Conservation (phyloP, 2,113 vertebrate genomes). For the Charadrius vociferus region DNA sequence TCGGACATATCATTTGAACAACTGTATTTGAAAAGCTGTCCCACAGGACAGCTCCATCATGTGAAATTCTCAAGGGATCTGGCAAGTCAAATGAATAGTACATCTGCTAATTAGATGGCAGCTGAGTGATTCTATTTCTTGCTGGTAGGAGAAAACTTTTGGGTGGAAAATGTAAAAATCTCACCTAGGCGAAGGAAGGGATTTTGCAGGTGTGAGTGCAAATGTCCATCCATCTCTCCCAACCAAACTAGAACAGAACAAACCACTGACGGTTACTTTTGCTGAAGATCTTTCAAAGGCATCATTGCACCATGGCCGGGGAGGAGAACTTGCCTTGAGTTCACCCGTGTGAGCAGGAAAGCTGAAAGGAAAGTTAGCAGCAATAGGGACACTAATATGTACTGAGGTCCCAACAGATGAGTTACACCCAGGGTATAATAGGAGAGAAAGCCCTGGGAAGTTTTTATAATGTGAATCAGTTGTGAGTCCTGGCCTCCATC, state of each 20-base stretch:
- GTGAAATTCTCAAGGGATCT: background rate
- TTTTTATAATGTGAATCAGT: background rate
- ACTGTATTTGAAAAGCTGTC: background rate
- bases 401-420: background rate
- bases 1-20: background rate
- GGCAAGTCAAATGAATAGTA: slow-evolving; percentile 8
- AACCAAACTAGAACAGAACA: background rate
- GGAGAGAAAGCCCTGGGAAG: background rate
- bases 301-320: background rate
- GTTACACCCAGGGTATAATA: background rate
- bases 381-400: background rate
- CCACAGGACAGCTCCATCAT: background rate
- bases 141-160: background rate
- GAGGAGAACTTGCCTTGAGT: background rate
- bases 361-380: background rate
- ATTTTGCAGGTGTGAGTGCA: background rate
- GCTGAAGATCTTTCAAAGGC: background rate
- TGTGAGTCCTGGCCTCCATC: background rate
- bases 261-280: background rate
- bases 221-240: background rate
- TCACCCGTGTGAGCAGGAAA: background rate
- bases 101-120: background rate
- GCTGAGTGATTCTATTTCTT: background rate
- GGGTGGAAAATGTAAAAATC: background rate
- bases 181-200: background rate